These are phyloP conservation scores for Hycleus phaleratus DNA, from an alignment of 1,140 invertebrate species.

Conservation along the genomic window DNA sequence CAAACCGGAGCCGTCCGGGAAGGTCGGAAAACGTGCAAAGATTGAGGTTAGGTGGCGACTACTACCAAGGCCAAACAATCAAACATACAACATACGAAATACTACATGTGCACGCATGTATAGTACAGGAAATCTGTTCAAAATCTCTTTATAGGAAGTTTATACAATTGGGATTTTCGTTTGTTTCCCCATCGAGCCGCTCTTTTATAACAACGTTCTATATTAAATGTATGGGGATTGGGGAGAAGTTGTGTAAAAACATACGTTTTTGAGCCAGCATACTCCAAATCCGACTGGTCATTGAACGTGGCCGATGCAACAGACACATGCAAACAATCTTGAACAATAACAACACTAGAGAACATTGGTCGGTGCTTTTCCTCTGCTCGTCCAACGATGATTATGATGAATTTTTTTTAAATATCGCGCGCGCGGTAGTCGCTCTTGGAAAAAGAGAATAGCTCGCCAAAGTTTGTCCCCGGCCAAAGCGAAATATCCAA, in stretches of 20 bases:
- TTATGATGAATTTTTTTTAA: no score
- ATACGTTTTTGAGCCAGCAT: no score
- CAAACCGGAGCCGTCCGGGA: not conserved
- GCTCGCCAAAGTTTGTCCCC: conserved; percentile 2
- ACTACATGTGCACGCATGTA: not conserved
- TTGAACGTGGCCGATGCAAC: not conserved
- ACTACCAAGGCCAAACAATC: conserved; percentile 7
- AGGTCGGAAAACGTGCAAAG: conserved; percentile 7
- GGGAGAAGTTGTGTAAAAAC: no score
- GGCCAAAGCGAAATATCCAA: conserved; percentile 1
- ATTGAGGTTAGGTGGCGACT: conserved; percentile 7
- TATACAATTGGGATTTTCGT: no score
- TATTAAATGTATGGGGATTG: no score
- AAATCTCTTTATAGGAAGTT: no score
- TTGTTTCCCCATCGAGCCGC: no score
- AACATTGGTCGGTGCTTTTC: not conserved
- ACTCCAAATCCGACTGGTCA: not conserved
- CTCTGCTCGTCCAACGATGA: no score
- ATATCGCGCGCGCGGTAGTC: no score
- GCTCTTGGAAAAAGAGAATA: not conserved
- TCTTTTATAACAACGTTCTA: no score
- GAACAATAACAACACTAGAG: not conserved
- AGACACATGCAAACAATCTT: not conserved
- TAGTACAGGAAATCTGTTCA: no score
- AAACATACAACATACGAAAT: not conserved